Evolutionary conservation across 2,888 invertebrate species (phyloP).

Genomic region (Mycalesis mineus): DNA sequence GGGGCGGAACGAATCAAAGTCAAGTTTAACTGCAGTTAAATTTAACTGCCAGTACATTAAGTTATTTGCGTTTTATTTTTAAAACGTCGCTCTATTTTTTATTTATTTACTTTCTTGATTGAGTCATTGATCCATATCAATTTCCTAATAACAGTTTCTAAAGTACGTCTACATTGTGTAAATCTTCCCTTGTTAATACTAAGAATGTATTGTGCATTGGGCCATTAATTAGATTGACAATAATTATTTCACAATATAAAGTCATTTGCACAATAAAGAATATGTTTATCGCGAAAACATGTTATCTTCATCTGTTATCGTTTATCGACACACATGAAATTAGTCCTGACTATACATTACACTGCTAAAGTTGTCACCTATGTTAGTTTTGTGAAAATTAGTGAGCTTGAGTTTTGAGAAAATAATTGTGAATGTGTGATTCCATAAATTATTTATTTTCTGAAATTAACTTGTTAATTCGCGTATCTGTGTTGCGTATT

Average conservation of each 20-base stretch:
- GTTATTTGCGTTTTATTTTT: background rate
- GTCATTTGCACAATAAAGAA: background rate
- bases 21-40: background rate
- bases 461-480: too few species aligned
- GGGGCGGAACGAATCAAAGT: background rate
- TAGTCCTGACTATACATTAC: background rate
- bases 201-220: too few species aligned
- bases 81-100: too few species aligned
- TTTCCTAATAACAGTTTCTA: too few species aligned
- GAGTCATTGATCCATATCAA: too few species aligned
- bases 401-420: background rate
- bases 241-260: background rate
- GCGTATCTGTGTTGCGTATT: too few species aligned
- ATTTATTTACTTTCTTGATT: background rate
- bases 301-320: background rate
- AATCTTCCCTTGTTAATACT: too few species aligned
- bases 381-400: background rate
- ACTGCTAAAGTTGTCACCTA: background rate
- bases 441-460: too few species aligned
- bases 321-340: background rate
- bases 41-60: background rate
- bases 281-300: background rate
- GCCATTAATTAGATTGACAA: too few species aligned
- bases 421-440: too few species aligned
- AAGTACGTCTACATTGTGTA: too few species aligned